phyloP scores from a whole-genome alignment of 1,140 invertebrate genomes.

The Meteorus sp. region DNA sequence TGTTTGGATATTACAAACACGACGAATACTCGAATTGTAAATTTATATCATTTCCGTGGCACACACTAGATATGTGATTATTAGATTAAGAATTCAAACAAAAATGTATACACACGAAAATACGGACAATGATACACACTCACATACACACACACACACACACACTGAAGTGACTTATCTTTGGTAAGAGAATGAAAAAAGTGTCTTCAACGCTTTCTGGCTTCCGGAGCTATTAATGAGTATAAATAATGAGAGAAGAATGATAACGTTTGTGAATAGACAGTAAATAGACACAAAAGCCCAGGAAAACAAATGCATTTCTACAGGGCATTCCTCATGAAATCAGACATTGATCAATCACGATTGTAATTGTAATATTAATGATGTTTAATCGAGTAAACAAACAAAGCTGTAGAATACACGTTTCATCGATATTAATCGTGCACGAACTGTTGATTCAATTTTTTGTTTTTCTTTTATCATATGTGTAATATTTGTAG shows the following conservation, averaged over 20 bases:
- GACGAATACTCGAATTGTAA: neutral
- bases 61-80: no score
- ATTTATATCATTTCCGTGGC: no score
- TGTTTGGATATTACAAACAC: no score
- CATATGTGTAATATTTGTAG: no score
- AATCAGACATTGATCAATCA: slow-evolving; percentile 27
- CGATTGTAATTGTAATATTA: neutral
- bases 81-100: no score
- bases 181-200: neutral
- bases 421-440: no score
- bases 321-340: slow-evolving; percentile 41
- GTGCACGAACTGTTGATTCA: no score
- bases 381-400: neutral
- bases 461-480: no score
- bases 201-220: slow-evolving; percentile 33
- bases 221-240: slow-evolving; percentile 29
- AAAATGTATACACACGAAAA: neutral
- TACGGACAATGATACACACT: no score
- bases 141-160: no score
- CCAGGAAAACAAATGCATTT: slow-evolving; percentile 34
- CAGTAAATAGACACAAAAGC: neutral
- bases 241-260: slow-evolving; percentile 9
- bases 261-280: neutral
- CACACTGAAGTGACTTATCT: slow-evolving; percentile 43
- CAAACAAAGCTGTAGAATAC: no score